Evolutionary conservation across 2,113 vertebrate species (phyloP), one percentile per base, ranked within the genome.

Genomic region (Neotragus moschatus): DNA sequence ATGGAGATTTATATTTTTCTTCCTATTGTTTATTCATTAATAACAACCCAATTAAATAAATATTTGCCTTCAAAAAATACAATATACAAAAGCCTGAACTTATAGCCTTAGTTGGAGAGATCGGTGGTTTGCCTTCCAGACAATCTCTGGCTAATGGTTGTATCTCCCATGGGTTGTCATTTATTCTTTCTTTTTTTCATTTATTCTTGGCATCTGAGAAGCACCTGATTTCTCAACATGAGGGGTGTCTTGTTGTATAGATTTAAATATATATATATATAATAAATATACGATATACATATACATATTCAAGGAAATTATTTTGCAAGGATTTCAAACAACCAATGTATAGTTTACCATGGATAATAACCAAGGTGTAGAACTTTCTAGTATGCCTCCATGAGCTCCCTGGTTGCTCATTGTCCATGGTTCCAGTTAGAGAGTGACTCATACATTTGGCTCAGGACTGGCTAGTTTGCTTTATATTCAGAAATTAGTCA

Each of bases 1-100:
- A 0, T 3, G 85, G 79, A 1, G 36, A 97, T 97, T 98, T 98
- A 51, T 97, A 51, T 94, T 97, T 96, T 95, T 82, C 91, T 49
- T 97, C 66, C 90, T 12, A 0, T 36, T 16, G 5, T 49, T 94
- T 21, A 55, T 91, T 93, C 2, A n/a, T 73, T 63, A 60, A 49
- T 55, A 16, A 56, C 11, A 33, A 90, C 26, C 12, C 93, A 33
- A 81, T 81, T 60, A 86, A 17, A 86, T 60, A 66, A 25, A 63
- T 14, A 82, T 92, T 47, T 95, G 30, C 13, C n/a, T 61, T 47
- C 39, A 79, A 70, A 61, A 95, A 77, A 25, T 6, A 39, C 6
- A 87, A 33, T 45, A 13, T 66, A 39, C 9, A 88, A 81, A 58
- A 66, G 28, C 36, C 30, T 56, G 28, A 88, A 84, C 11, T 56